phyloP scores from a whole-genome alignment of 2,113 vertebrate genomes.

The Fregata magnificens region DNA sequence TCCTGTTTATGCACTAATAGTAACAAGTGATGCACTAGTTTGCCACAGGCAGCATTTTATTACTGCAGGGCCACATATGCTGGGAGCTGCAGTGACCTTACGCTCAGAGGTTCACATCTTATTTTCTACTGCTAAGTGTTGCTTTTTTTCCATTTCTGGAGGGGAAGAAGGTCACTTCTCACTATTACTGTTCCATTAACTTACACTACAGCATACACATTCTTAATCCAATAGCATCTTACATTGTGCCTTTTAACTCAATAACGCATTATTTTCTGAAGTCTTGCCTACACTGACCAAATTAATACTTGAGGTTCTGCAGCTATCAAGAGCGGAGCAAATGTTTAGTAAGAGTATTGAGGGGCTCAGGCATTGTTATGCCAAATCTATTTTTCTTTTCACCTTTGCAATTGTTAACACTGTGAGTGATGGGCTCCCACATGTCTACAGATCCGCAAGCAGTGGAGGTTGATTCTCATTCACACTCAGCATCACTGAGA shows the following conservation, averaged over 20 bases:
- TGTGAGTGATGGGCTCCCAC: neutral
- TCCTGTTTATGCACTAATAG: constrained; percentile 4
- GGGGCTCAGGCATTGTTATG: neutral
- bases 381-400: neutral
- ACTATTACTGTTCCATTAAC: constrained; percentile 67
- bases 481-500: neutral
- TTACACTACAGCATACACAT: constrained; percentile 36
- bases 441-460: neutral
- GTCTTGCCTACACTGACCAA: neutral
- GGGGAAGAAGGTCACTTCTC: constrained; percentile 64
- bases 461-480: neutral
- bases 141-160: constrained; percentile 63
- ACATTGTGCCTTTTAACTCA: constrained; percentile 9
- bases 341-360: neutral
- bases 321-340: neutral
- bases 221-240: constrained; percentile 44
- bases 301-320: constrained; percentile 13
- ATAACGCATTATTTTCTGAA: constrained; percentile 24
- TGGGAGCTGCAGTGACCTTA: constrained; percentile 44
- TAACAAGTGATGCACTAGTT: neutral
- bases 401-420: neutral
- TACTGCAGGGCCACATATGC: constrained; percentile 37
- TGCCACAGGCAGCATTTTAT: constrained; percentile 54
- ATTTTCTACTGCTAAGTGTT: constrained; percentile 62
- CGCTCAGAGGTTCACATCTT: constrained; percentile 58